Conservation (phyloP, 2,888 invertebrate species). For the Phyllotreta striolata region DNA sequence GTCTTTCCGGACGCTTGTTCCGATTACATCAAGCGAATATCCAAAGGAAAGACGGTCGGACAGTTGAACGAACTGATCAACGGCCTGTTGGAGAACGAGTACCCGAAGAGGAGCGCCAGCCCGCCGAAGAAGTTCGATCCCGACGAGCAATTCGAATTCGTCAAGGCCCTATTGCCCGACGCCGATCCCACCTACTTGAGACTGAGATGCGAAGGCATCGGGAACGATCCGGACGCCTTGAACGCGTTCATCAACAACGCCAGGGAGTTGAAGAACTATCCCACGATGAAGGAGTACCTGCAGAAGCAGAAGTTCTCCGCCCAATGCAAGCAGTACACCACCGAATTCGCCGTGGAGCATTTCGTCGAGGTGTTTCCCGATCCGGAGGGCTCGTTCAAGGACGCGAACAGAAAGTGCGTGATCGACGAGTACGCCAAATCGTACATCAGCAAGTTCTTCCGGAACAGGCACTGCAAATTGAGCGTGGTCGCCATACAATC, state of each 20-base stretch:
- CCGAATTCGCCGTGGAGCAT: constrained; percentile 58
- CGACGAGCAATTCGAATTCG: constrained; percentile 49
- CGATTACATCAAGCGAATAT: constrained; percentile 46
- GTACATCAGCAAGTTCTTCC: constrained; percentile 41
- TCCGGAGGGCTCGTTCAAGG: constrained; percentile 53
- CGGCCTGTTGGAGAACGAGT: not conserved
- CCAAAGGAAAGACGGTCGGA: constrained; percentile 39
- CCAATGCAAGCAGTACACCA: constrained; percentile 60
- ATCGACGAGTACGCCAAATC: constrained; percentile 24
- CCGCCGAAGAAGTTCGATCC: constrained; percentile 41
- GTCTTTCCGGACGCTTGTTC: constrained; percentile 53
- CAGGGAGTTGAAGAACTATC: constrained; percentile 49
- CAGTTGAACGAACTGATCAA: constrained; percentile 46
- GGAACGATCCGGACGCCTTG: constrained; percentile 43
- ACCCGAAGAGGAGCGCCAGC: not conserved
- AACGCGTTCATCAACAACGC: constrained; percentile 46
- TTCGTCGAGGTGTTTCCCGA: constrained; percentile 62
- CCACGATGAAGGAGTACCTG: constrained; percentile 50
- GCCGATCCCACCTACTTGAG: constrained; percentile 52
- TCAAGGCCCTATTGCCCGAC: constrained; percentile 51
- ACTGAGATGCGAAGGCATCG: constrained; percentile 43
- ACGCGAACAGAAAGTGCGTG: constrained; percentile 38
- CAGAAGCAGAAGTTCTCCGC: constrained; percentile 54
- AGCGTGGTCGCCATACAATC: constrained; percentile 34
- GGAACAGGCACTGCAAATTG: constrained; percentile 42